Percentiles rank a stretch among this genome's conserved stretches.
These are phyloP conservation scores for Leptinotarsa undecemlineata DNA, from an alignment of 1,140 invertebrate species.

Conservation along the genomic window DNA sequence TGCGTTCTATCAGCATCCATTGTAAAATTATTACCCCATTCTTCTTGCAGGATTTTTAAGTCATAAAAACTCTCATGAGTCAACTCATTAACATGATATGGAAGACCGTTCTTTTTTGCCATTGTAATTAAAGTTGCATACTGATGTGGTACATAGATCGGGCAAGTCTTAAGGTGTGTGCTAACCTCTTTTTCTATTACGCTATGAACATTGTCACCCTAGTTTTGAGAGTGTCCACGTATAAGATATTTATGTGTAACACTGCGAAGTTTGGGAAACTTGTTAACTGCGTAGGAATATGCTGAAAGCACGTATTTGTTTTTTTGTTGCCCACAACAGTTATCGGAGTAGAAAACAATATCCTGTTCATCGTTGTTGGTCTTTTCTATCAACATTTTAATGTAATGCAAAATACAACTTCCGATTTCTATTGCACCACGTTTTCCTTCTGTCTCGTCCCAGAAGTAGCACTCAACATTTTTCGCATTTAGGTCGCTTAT, in stretches of 20 bases:
- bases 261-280: conserved; percentile 38
- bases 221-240: conserved; percentile 49
- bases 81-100: conserved; percentile 27
- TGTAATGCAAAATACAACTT: conserved; percentile 30
- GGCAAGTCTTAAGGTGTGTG: conserved; percentile 27
- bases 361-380: conserved; percentile 44
- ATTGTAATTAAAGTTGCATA: conserved; percentile 38
- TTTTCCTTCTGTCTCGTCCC: conserved; percentile 55
- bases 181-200: conserved; percentile 44
- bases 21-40: conserved; percentile 13
- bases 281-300: conserved; percentile 48
- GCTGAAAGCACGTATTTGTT: conserved; percentile 52
- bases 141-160: conserved; percentile 28
- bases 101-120: conserved; percentile 47
- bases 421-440: conserved; percentile 56
- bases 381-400: conserved; percentile 14
- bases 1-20: conserved; percentile 11
- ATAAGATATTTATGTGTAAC: conserved; percentile 51
- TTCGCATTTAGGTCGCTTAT: conserved; percentile 46
- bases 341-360: conserved; percentile 48
- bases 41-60: conserved; percentile 14
- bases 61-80: conserved; percentile 12
- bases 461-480: conserved; percentile 51
- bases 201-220: conserved; percentile 47
- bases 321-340: conserved; percentile 56